Evolutionary conservation across 2,888 invertebrate genomes (phyloP), one percentile per base, ranked within the genome.

Genomic region (Xanthorhoe designata): DNA sequence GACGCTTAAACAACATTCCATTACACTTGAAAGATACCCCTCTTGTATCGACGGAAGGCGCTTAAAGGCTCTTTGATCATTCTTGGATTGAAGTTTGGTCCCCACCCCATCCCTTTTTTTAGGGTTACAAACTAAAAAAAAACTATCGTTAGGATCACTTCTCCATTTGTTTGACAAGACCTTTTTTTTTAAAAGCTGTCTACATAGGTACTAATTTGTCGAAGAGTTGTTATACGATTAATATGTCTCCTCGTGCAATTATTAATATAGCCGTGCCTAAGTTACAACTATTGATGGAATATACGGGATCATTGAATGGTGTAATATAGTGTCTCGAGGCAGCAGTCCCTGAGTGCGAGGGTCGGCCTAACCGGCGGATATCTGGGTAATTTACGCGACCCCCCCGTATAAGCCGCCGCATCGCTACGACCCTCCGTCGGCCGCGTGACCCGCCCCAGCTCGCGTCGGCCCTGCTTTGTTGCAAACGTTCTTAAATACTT

Each of bases 371-470:
- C 56, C 6, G 51, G 47, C 62, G 59, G 65, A 65, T 56, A 56
- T n/a, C n/a, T 52, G 59, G 47, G 29, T 42, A 65, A 65, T 68
- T 63, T 54, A n/a, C 61, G 42, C 66, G 64, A 53, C 45, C 61
- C 61, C 50, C 51, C 38, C 42, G 45, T 58, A 62, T 59, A 45
- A 66, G 50, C 51, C 64, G 60, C 57, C n/a, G n/a, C n/a, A n/a
- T n/a, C n/a, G n/a, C n/a, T n/a, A 42, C 59, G 59, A 59, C 59
- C 60, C 63, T 38, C 49, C 52, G 35, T 1, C 38, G 8, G 8
- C 54, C 9, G 53, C 29, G 35, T 50, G 57, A 49, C 50, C 38
- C 38, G 64, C 47, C 49, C 59, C n/a, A 8, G 29, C 51, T 35
- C 49, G 17, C 64, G 50, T 19, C 51, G 55, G 47, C 51, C 56